These are phyloP conservation scores for Tachypleus tridentatus DNA, from an alignment of 1,140 invertebrate species.

Conservation along the genomic window DNA sequence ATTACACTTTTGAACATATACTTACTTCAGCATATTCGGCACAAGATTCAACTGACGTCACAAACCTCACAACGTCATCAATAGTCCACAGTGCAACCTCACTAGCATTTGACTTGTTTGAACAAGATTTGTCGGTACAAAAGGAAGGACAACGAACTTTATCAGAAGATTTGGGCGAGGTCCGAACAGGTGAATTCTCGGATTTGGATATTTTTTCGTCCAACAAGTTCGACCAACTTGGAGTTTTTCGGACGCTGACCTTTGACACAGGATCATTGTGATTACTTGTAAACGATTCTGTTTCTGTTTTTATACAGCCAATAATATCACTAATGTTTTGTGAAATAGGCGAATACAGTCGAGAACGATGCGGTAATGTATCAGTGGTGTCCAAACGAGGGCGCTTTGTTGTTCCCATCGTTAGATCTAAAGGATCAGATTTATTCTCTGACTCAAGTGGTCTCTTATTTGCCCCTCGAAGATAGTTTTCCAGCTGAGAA, in stretches of 20 bases:
- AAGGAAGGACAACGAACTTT: slow-evolving; percentile 29
- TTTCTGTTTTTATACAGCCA: too few relatives aligned
- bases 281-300: too few relatives aligned
- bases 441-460: slow-evolving; percentile 21
- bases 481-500: slow-evolving; percentile 29
- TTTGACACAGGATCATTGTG: too few relatives aligned
- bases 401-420: slow-evolving; percentile 16
- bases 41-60: slow-evolving; percentile 76
- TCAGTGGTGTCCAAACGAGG: slow-evolving; percentile 9
- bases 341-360: too few relatives aligned
- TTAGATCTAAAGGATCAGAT: slow-evolving; percentile 29
- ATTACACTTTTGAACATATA: too few relatives aligned
- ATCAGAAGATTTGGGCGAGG: too few relatives aligned
- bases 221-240: too few relatives aligned
- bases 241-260: too few relatives aligned
- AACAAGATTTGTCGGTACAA: slow-evolving; percentile 30
- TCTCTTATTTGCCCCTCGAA: slow-evolving; percentile 28
- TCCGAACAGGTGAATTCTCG: too few relatives aligned
- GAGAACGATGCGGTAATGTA: too few relatives aligned
- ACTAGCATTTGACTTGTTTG: slow-evolving; percentile 25
- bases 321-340: too few relatives aligned
- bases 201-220: too few relatives aligned
- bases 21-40: slow-evolving; percentile 76
- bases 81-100: slow-evolving; percentile 60
- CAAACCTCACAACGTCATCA: slow-evolving; percentile 76